phyloP scores from a whole-genome alignment of 2,888 invertebrate species.

The Trissolcus japonicus region DNA sequence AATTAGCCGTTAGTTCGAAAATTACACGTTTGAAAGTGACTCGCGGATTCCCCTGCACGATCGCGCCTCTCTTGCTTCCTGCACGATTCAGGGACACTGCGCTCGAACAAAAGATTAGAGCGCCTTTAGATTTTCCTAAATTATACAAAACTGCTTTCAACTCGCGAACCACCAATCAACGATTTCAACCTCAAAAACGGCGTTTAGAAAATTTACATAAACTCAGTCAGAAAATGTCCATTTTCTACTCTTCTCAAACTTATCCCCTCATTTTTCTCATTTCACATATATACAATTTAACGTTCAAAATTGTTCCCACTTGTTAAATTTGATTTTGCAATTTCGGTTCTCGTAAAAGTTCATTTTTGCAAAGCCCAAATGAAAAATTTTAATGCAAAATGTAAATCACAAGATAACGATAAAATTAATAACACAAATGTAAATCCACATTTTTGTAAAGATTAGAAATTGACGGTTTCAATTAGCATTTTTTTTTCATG shows the following conservation, averaged over 20 bases:
- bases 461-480: too few species aligned
- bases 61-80: conserved; percentile 41
- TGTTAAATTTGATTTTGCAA: not conserved
- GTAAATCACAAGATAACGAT: too few species aligned
- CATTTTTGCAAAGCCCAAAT: too few species aligned
- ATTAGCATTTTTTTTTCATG: too few species aligned
- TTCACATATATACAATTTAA: not conserved
- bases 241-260: too few species aligned
- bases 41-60: conserved; percentile 49
- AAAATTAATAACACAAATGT: too few species aligned
- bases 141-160: conserved; percentile 20
- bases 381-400: too few species aligned
- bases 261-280: not conserved
- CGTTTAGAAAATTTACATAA: not conserved
- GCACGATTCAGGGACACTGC: conserved; percentile 41
- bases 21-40: conserved; percentile 54
- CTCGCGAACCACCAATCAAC: conserved; percentile 4
- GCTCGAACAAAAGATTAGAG: conserved; percentile 33
- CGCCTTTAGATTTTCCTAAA: conserved; percentile 31
- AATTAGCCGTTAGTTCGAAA: conserved; percentile 49
- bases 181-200: conserved; percentile 3
- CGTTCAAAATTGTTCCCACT: not conserved
- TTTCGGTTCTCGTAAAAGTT: too few species aligned
- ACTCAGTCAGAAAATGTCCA: not conserved
- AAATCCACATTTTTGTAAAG: too few species aligned